phyloP scores from a whole-genome alignment of 2,113 vertebrate genomes.

The Micromys minutus region DNA sequence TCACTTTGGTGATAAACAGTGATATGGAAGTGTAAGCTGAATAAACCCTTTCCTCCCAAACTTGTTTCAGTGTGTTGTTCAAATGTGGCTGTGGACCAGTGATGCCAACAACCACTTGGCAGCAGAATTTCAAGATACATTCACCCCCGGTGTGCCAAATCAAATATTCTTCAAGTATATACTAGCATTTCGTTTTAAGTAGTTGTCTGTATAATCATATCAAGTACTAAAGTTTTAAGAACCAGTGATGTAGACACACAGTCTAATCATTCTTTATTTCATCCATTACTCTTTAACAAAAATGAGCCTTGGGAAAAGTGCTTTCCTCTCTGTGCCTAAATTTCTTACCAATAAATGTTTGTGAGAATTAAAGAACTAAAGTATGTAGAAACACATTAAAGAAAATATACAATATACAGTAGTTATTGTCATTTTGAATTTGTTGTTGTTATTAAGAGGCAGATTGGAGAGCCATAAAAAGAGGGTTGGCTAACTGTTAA shows the following conservation, averaged over 20 bases:
- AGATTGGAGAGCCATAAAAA: not conserved
- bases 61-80: too few relatives aligned
- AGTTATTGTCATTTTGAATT: not conserved
- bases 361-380: not conserved
- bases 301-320: not conserved
- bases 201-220: not conserved
- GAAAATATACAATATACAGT: not conserved
- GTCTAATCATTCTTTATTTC: not conserved
- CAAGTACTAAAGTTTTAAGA: not conserved
- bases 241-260: not conserved
- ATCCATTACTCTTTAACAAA: not conserved
- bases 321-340: not conserved
- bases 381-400: not conserved
- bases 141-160: not conserved
- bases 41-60: too few relatives aligned
- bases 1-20: too few relatives aligned
- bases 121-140: not conserved
- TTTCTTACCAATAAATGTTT: not conserved
- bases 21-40: too few relatives aligned
- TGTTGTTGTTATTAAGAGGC: not conserved
- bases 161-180: not conserved
- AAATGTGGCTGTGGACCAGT: not conserved
- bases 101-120: not conserved
- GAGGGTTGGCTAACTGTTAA: not conserved
- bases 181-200: not conserved